Conservation (phyloP, 2,113 vertebrate species). For the Petrocephalus microphthalmus region DNA sequence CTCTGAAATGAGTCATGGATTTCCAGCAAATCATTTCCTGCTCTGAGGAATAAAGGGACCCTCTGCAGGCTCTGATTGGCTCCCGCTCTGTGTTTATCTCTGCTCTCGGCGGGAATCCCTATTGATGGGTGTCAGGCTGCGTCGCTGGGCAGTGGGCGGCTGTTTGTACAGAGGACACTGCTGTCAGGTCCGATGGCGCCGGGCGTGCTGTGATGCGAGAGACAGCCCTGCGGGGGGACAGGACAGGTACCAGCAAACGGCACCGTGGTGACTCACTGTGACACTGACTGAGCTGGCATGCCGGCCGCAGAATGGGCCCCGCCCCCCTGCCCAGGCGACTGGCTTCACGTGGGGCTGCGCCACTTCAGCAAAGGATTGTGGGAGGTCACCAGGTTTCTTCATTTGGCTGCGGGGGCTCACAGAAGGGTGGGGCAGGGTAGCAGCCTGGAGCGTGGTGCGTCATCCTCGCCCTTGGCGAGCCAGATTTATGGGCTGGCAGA, state of each 20-base stretch:
- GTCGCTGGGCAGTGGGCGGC: conserved; percentile 43
- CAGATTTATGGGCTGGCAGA: no score
- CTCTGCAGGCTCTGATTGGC: conserved; percentile 50
- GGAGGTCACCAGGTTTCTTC: not conserved
- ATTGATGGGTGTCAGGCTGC: conserved; percentile 67
- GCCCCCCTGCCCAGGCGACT: not conserved
- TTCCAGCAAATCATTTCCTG: conserved; percentile 58
- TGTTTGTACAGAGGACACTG: conserved; percentile 62
- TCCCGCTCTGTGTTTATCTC: conserved; percentile 41
- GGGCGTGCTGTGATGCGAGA: conserved; percentile 71
- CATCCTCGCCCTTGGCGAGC: not conserved
- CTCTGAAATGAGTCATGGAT: conserved; percentile 56
- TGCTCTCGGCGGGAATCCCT: conserved; percentile 60
- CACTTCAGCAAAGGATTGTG: not conserved
- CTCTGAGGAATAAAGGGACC: conserved; percentile 50
- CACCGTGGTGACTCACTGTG: conserved; percentile 27
- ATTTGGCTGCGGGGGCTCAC: not conserved
- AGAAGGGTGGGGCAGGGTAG: not conserved
- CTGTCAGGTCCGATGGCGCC: conserved; percentile 72
- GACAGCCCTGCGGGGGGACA: conserved; percentile 65
- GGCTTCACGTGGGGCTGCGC: not conserved
- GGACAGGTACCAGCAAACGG: conserved; percentile 57
- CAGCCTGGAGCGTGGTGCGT: not conserved
- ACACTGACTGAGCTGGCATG: not conserved
- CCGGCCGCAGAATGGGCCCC: not conserved